phyloP scores from a whole-genome alignment of 2,113 vertebrate genomes.

The Strix aluco region DNA sequence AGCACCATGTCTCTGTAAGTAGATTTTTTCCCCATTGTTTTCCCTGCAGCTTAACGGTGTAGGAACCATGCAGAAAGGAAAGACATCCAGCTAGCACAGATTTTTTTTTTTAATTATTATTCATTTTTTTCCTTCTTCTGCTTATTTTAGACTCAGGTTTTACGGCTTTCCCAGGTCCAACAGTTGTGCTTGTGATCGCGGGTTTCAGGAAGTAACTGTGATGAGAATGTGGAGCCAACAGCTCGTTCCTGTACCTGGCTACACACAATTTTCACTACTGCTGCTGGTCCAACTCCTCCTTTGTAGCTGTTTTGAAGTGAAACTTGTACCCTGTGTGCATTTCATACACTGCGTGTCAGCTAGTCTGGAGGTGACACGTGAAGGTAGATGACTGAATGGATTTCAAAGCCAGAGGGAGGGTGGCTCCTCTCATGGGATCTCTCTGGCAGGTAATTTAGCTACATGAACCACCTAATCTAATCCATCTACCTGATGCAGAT shows the following conservation, averaged over 20 bases:
- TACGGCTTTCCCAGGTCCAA: not conserved
- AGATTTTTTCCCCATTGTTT: not conserved
- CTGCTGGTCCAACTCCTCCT: accelerated
- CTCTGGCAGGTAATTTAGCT: not conserved
- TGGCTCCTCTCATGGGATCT: not conserved
- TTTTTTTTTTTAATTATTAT: not conserved
- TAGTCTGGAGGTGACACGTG: not conserved
- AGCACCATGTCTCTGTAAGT: conserved; percentile 65
- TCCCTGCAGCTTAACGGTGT: not conserved
- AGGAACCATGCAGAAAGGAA: not conserved
- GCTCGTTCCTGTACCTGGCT: not conserved
- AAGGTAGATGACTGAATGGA: not conserved
- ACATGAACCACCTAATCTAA: not conserved
- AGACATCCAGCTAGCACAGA: not conserved
- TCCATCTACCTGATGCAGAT: not conserved
- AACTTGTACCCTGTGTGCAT: accelerated
- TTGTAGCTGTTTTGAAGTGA: not conserved
- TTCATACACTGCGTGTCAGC: accelerated
- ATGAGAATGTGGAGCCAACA: not conserved
- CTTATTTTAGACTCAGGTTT: not conserved
- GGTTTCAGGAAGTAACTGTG: not conserved
- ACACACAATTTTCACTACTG: accelerated
- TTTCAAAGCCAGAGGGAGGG: not conserved
- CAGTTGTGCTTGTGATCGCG: accelerated
- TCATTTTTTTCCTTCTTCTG: not conserved